Base-by-base conservation (phyloP, 2,113 vertebrate species). In the Tragulus kanchil region DNA sequence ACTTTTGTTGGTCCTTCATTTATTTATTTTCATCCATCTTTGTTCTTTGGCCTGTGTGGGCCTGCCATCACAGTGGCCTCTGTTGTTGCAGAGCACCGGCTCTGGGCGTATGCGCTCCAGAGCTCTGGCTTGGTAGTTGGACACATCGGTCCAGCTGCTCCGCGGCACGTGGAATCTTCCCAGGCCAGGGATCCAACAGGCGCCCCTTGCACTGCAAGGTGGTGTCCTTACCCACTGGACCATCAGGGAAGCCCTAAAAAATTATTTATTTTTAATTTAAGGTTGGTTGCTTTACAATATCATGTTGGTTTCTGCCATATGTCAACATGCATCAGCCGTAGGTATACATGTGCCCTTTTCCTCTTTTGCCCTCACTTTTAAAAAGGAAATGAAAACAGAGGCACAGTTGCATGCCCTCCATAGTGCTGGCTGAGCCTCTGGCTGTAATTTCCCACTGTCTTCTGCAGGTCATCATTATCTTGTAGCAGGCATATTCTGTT, bases 371-470 rank as follows among this genome's bases (percentile, higher is more conserved):
- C 3, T 59, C 69, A 42, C 15, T 17, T 85, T 92, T 56, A 77
- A 58, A 78, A 95, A 69, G 83, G 28, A 88, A 93, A 85, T 87
- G 45, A 59, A 93, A 73, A 23, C 16, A 45, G 69, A 87, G 50
- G 31, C 13, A 50, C 14, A n/a, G 3, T 28, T 71, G 58, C 56
- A 45, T 61, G 65, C 31, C 25, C 11, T 13, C 15, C 6, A 5
- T 5, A 25, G 56, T 61, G 42, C 50, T 52, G 25, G 17, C 6
- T 11, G 17, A 61, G 8, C 62, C 31, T 52, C 19, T 13, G 86
- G 56, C 6, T 21, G 9, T 78, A 9, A 28, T 62, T 62, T 85
- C 69, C 89, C 36, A 42, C 12, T 31, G 45, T 64, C 52, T 58
- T 58, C 23, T 0, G 6, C 48, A 31, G 56, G 36, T n/a, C 5